phyloP scores from a whole-genome alignment of 2,797 vertebrate species.

The Tamandua tetradactyla region DNA sequence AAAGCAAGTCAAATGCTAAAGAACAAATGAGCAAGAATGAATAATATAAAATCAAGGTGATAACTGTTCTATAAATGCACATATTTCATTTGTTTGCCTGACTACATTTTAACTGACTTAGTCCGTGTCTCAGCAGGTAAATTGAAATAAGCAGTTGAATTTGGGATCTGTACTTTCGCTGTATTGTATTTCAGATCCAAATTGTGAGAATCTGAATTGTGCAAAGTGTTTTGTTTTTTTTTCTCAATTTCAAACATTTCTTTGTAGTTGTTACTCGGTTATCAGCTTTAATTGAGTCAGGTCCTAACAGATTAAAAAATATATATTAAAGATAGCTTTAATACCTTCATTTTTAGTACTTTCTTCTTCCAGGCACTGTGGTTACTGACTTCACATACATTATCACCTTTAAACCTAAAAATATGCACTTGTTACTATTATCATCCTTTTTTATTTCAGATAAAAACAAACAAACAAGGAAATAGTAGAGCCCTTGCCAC shows the following conservation, averaged over 20 bases:
- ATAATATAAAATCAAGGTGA: slow-evolving; percentile 32
- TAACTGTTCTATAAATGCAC: neutral
- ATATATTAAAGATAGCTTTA: neutral
- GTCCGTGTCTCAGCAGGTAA: neutral
- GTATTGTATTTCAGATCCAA: slow-evolving; percentile 3
- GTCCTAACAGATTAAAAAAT: neutral
- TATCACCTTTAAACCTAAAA: neutral
- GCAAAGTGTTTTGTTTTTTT: neutral
- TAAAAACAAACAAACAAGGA: neutral
- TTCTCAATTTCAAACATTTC: neutral
- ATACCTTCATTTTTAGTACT: neutral
- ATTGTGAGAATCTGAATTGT: neutral
- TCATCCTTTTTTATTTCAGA: neutral
- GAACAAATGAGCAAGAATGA: slow-evolving; percentile 38
- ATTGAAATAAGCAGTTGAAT: slow-evolving; percentile 11
- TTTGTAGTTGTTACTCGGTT: neutral
- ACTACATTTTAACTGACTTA: slow-evolving; percentile 14
- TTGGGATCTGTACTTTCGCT: neutral
- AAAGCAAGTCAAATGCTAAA: neutral
- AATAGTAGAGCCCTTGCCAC: neutral
- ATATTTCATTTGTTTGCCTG: neutral
- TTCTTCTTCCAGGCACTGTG: neutral
- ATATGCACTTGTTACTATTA: neutral
- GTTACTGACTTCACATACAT: neutral
- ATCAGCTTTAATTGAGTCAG: neutral